Percentiles rank a stretch among this genome's conserved stretches.
phyloP scores from a whole-genome alignment of 2,113 vertebrate genomes.

The Aramus guarauna region DNA sequence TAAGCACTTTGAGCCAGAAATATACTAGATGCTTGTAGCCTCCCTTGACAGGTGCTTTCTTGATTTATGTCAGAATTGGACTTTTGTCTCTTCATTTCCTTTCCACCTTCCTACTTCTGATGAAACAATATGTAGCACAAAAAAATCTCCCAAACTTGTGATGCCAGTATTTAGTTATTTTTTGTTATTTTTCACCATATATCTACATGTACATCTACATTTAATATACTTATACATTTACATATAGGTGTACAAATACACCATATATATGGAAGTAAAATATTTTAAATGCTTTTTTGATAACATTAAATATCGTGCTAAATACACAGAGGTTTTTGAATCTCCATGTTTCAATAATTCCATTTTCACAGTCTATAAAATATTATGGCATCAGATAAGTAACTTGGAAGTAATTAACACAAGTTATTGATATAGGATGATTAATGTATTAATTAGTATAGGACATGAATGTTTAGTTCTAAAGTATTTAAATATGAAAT shows the following conservation, averaged over 20 bases:
- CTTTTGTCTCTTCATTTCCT: not conserved
- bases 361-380: not conserved
- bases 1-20: not conserved
- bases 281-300: not conserved
- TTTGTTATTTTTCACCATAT: not conserved
- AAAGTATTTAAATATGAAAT: not conserved
- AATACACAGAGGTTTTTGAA: rapidly evolving
- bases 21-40: not conserved
- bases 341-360: not conserved
- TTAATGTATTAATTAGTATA: not conserved
- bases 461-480: not conserved
- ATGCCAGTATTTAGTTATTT: not conserved
- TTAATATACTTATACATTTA: too few species aligned
- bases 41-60: not conserved
- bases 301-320: not conserved
- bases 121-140: not conserved
- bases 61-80: not conserved
- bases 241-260: not conserved
- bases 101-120: not conserved
- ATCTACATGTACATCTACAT: not conserved
- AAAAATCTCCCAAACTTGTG: not conserved
- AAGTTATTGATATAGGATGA: not conserved
- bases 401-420: not conserved
- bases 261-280: not conserved
- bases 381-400: not conserved